These are phyloP conservation scores for Sphinx pinastri DNA, from an alignment of 2,888 invertebrate species.

Conservation along the genomic window DNA sequence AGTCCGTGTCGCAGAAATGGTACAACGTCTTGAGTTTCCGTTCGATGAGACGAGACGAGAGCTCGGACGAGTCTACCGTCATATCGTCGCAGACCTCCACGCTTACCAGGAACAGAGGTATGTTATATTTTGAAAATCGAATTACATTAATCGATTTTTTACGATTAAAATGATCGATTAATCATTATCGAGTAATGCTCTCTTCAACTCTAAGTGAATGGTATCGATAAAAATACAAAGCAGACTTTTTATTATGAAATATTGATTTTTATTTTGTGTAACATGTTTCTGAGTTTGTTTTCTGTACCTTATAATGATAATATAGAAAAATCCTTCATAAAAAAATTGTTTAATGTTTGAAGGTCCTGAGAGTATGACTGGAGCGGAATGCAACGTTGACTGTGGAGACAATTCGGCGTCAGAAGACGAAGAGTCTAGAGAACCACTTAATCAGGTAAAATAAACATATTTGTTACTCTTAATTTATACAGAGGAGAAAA, in stretches of 20 bases:
- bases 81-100: conserved; percentile 98
- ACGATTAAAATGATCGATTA: too few relatives aligned
- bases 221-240: too few relatives aligned
- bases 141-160: background rate
- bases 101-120: conserved; percentile 93
- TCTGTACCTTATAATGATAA: too few relatives aligned
- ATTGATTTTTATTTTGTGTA: too few relatives aligned
- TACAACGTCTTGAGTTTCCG: conserved; percentile 94
- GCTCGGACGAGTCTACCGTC: conserved; percentile 98
- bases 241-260: too few relatives aligned
- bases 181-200: too few relatives aligned
- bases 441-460: conserved; percentile 77
- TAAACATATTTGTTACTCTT: background rate
- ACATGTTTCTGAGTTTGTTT: too few relatives aligned
- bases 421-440: conserved; percentile 84
- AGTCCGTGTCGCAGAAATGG: conserved; percentile 93
- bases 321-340: background rate
- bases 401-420: conserved; percentile 85
- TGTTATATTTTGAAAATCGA: conserved; percentile 37
- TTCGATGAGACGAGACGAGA: conserved; percentile 90
- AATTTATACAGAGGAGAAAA: too few relatives aligned
- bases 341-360: background rate
- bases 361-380: conserved; percentile 85
- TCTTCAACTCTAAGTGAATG: too few relatives aligned
- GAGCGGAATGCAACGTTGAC: conserved; percentile 78